phyloP scores from a whole-genome alignment of 1,140 invertebrate species.

The Platyscapa corneri region DNA sequence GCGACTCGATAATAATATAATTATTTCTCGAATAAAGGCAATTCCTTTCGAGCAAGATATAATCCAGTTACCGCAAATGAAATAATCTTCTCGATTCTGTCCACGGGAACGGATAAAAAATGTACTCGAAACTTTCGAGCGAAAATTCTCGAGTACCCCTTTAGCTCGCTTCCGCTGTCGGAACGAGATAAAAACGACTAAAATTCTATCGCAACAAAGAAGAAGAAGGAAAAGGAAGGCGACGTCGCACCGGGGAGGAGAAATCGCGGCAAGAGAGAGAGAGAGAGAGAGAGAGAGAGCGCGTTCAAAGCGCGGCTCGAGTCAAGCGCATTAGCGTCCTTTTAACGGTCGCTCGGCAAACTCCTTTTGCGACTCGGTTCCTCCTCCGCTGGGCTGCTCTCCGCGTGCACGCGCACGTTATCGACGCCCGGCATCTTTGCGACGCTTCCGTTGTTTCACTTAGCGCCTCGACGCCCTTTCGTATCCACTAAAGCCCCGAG shows the following conservation, averaged over 20 bases:
- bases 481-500: neutral
- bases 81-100: neutral
- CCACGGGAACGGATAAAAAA: neutral
- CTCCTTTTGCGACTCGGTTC: slow-evolving; percentile 2
- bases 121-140: neutral
- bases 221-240: neutral
- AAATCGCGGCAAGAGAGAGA: too few relatives aligned
- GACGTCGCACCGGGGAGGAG: neutral
- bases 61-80: slow-evolving; percentile 5
- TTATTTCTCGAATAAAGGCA: neutral
- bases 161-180: neutral
- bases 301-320: slow-evolving; percentile 24
- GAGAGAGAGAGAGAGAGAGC: neutral
- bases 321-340: slow-evolving; percentile 58
- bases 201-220: slow-evolving; percentile 1
- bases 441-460: slow-evolving; percentile 52
- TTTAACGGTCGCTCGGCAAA: slow-evolving; percentile 54
- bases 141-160: neutral
- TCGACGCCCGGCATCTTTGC: slow-evolving; percentile 52
- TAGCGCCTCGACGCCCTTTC: slow-evolving; percentile 50
- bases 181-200: neutral
- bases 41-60: neutral
- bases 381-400: slow-evolving; percentile 17
- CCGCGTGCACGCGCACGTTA: neutral
- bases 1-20: neutral